phyloP scores from a whole-genome alignment of 2,888 invertebrate species.

The Brachycybe producta region DNA sequence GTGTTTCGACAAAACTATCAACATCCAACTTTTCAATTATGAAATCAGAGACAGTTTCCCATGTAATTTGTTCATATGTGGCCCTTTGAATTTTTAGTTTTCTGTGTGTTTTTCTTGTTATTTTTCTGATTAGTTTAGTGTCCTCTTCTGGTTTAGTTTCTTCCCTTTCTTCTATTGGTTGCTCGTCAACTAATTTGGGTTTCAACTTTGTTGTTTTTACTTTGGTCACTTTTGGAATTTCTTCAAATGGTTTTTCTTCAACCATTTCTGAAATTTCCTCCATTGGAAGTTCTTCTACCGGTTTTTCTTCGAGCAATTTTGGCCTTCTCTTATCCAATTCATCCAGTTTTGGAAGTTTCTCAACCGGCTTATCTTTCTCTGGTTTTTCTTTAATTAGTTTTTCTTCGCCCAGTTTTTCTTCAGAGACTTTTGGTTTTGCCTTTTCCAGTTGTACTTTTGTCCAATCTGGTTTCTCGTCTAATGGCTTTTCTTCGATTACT shows the following conservation, averaged over 20 bases:
- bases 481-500: too few species aligned
- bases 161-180: neutral
- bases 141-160: neutral
- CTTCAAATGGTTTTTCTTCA: neutral
- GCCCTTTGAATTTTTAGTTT: too few species aligned
- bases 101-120: neutral
- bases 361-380: neutral
- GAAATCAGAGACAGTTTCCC: too few species aligned
- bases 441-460: conserved; percentile 17
- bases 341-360: neutral
- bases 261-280: neutral
- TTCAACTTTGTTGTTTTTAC: conserved; percentile 1
- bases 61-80: too few species aligned
- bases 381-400: conserved; percentile 15
- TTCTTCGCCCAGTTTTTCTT: conserved; percentile 20
- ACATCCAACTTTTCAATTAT: too few species aligned
- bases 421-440: too few species aligned
- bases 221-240: neutral
- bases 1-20: too few species aligned
- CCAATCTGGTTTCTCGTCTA: too few species aligned
- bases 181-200: neutral
- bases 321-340: neutral
- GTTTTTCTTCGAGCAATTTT: neutral
- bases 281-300: neutral
- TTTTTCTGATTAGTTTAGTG: neutral